Evolutionary conservation across 1,140 invertebrate genomes (phyloP).

Genomic region (Drosophila subpulchrella): DNA sequence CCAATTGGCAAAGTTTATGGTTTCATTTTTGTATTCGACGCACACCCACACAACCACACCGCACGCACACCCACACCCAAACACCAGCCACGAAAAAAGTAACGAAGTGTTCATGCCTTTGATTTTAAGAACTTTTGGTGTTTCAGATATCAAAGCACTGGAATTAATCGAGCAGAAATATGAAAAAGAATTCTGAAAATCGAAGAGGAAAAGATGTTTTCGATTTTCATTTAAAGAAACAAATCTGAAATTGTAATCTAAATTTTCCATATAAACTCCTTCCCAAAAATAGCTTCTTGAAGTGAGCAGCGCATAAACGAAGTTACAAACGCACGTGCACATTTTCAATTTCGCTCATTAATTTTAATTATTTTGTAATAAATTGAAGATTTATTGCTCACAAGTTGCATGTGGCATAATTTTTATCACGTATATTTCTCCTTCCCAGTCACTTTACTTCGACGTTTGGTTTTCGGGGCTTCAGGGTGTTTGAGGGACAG

Average conservation of each 20-base stretch:
- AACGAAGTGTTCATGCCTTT: neutral
- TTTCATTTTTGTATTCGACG: slow-evolving; percentile 56
- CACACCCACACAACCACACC: slow-evolving; percentile 20
- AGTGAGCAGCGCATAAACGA: neutral
- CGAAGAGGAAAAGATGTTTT: no score
- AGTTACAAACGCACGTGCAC: slow-evolving; percentile 58
- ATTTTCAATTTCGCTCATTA: slow-evolving; percentile 81
- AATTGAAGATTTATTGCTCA: slow-evolving; percentile 80
- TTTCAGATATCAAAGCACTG: neutral
- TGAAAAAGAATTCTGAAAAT: no score
- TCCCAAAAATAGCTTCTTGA: neutral
- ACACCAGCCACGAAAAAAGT: slow-evolving; percentile 10
- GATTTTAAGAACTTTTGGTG: neutral
- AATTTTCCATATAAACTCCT: no score
- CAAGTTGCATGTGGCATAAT: slow-evolving; percentile 74
- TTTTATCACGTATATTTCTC: slow-evolving; percentile 69
- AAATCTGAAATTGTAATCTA: no score
- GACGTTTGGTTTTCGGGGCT: no score
- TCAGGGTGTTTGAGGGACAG: neutral
- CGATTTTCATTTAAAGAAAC: neutral
- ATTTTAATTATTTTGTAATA: slow-evolving; percentile 83
- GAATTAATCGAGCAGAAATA: no score
- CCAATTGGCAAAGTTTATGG: slow-evolving; percentile 69
- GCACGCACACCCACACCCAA: slow-evolving; percentile 5
- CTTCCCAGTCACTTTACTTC: neutral